phyloP scores from a whole-genome alignment of 2,797 vertebrate species.

The Anguilla marmorata region DNA sequence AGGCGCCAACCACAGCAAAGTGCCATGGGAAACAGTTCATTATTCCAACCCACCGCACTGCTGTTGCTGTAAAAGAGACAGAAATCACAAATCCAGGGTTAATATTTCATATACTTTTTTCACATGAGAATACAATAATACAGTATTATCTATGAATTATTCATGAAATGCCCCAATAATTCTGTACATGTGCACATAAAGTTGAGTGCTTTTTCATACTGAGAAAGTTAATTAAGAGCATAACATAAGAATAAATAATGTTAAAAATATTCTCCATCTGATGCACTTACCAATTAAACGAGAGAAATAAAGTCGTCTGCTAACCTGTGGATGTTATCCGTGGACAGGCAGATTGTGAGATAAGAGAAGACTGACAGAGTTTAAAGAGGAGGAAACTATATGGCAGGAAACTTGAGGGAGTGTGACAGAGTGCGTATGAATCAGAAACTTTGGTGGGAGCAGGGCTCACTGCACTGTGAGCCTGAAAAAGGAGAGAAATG shows the following conservation, averaged over 20 bases:
- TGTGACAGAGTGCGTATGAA: constrained; percentile 32
- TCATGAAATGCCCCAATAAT: background rate
- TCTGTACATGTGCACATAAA: background rate
- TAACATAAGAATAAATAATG: background rate
- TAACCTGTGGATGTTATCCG: background rate
- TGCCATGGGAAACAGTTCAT: background rate
- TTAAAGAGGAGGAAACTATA: constrained; percentile 10
- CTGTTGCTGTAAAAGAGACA: background rate
- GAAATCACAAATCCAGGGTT: background rate
- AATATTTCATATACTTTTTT: background rate
- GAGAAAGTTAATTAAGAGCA: background rate
- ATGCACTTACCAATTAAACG: background rate
- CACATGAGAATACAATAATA: background rate
- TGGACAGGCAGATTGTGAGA: background rate
- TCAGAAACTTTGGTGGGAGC: background rate
- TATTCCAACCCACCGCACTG: background rate
- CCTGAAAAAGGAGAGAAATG: constrained; percentile 46
- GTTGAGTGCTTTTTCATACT: background rate
- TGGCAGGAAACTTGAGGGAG: constrained; percentile 1
- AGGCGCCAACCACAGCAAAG: background rate
- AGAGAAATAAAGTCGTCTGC: background rate
- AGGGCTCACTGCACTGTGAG: background rate
- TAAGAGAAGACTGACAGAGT: constrained; percentile 6
- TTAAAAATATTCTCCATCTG: background rate
- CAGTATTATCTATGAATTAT: background rate